Evolutionary conservation across 2,113 vertebrate species (phyloP).

Genomic region (Dromas ardeola): DNA sequence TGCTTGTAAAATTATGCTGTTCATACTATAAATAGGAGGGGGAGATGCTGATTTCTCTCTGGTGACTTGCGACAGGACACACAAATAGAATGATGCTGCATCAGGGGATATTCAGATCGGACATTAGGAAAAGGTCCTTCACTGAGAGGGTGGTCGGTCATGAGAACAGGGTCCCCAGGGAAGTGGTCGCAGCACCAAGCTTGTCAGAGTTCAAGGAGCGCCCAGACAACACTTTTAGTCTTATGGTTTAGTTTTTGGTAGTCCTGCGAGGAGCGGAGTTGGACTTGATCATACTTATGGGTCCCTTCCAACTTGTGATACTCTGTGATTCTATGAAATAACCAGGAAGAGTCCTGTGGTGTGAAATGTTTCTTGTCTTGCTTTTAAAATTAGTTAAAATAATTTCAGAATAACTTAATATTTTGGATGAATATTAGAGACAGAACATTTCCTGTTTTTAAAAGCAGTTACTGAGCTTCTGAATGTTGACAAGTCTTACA

Average conservation of each 20-base stretch:
- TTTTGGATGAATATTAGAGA: neutral
- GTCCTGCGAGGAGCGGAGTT: neutral
- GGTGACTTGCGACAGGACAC: fast-evolving
- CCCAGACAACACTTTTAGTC: neutral
- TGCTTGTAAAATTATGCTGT: neutral
- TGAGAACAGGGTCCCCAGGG: neutral
- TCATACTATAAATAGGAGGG: neutral
- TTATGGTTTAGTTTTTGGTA: neutral
- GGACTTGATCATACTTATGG: neutral
- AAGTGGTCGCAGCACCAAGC: neutral
- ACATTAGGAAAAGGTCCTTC: neutral
- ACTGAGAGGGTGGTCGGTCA: neutral
- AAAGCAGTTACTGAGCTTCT: neutral
- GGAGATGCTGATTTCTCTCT: neutral
- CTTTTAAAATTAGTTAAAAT: neutral
- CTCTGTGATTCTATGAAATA: neutral
- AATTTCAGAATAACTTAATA: neutral
- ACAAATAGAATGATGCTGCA: neutral
- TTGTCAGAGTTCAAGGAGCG: neutral
- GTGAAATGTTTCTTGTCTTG: neutral
- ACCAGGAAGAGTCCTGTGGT: neutral
- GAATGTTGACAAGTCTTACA: neutral
- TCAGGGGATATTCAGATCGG: neutral
- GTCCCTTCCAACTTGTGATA: neutral
- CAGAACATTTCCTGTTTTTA: neutral